Evolutionary conservation across 2,888 invertebrate species (phyloP), one percentile per base, ranked within the genome.

Genomic region (Sarcophaga rosellei): DNA sequence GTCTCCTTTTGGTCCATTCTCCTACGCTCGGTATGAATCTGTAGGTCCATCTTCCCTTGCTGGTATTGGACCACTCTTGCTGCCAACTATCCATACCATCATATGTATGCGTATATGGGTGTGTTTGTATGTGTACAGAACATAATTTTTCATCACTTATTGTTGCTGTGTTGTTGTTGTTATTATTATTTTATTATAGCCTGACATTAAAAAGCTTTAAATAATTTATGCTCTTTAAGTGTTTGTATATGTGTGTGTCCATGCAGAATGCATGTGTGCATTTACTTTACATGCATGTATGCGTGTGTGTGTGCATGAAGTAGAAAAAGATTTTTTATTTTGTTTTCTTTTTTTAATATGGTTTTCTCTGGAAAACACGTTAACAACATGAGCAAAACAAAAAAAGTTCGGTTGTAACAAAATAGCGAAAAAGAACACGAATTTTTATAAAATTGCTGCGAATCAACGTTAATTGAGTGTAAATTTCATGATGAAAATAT

Each of bases 401-500:
- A 63, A 65, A 75, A 20, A 25, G 15, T 20, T 35, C 57, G 12
- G 35, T 35, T 35, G 35, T 35, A 35, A 47, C 69, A 79, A 23
- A 57, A 69, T 12, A 45, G 44, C 10, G 2, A 75, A 53, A 63
- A 65, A 75, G 15, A 25, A 35, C 6, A 53, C 45, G 12, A 76
- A 57, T 72, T 69, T 70, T 20, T 80, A 84, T 82, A 77, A 85
- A 84, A 87, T 86, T 88, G 82, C 85, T 85, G 85, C 89, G 88
- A 89, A 88, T 89, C 86, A 89, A 88, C 88, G 87, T 90, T 90
- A 90, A 90, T 90, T 90, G 88, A 89, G 89, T 91, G 90, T 88
- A 88, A 90, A 90, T 90, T 90, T 89, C 89, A 85, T 88, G 87
- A 88, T 88, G 85, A 88, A 83, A 86, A 73, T 79, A 79, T 66